These are phyloP conservation scores for Cheilosia pagana DNA, from an alignment of 2,888 invertebrate species.

Conservation along the genomic window DNA sequence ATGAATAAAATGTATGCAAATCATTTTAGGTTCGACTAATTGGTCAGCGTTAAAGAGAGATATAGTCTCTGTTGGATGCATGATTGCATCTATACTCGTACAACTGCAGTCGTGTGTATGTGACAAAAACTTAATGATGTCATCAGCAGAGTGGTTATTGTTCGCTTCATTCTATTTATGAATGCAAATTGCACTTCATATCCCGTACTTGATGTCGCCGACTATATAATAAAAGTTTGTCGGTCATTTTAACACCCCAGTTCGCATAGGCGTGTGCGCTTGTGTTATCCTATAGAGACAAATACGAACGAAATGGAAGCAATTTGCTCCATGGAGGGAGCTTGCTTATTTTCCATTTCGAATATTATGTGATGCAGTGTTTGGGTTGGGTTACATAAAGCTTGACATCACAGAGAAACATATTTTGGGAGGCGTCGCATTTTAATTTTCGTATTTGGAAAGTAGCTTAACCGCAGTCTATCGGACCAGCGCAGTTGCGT, in stretches of 20 bases:
- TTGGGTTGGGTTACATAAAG: background rate
- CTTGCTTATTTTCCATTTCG: background rate
- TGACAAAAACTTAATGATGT: conserved; percentile 25
- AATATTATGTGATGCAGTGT: conserved; percentile 1
- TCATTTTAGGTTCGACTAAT: background rate
- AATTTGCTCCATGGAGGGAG: conserved; percentile 5
- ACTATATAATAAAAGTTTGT: conserved; percentile 49
- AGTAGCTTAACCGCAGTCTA: no score
- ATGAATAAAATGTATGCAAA: background rate
- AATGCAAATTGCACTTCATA: conserved; percentile 51
- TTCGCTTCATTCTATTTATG: conserved; percentile 42
- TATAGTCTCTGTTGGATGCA: background rate
- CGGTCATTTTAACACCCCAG: conserved; percentile 49
- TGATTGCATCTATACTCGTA: background rate
- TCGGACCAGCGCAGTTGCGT: no score
- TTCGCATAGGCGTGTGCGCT: conserved; percentile 24
- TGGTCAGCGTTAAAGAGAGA: background rate
- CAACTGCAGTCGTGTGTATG: conserved; percentile 1
- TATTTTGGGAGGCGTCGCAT: background rate
- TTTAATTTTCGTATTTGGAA: background rate
- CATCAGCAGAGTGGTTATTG: conserved; percentile 6
- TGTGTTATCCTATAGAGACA: conserved; percentile 15
- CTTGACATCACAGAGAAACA: background rate
- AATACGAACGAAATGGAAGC: conserved; percentile 11
- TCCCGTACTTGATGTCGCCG: conserved; percentile 37